Base-by-base conservation (phyloP, 2,888 invertebrate species). In the Dolomedes plantarius region DNA sequence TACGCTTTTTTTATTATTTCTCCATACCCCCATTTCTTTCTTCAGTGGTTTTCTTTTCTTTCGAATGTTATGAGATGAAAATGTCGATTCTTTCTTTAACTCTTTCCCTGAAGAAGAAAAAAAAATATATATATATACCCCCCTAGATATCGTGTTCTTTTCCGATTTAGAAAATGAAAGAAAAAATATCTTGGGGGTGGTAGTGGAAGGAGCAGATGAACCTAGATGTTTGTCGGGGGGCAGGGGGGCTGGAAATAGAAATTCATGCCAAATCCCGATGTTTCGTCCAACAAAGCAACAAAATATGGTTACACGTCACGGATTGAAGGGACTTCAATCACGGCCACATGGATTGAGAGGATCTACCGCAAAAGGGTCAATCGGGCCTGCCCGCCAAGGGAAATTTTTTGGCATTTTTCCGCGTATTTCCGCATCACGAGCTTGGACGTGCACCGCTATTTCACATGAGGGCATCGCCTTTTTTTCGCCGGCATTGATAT, bases 41-140 rank as follows among this genome's bases (percentile, higher is more conserved):
- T 32, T 27, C 27, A 28, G 74, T 64, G 69, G 68, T 73, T 82
- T 68, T 72, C 71, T 85, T 73, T 85, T 77, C 77, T 67, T 80
- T 77, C 64, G 67, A 68, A 77, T 85, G 83, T 77, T 85, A 85
- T 85, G 83, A 85, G 83, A 85, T 85, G 83, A 85, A 85, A 85
- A 85, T 85, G 77, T 77, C 77, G 83, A 73, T 85, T 76, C 83
- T 77, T 85, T 85, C 83, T 85, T 85, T 85, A 85, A 85, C 83
- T 85, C 83, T 78, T 69, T 72, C 69, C 46, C 36, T 7, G 46
- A 50, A 67, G n/a, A 50, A 11, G 29, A 9, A 23, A 64, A 67
- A n/a, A 13, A 9, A 11, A 27, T n/a, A 16, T 28, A 72, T 76
- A 76, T 64, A 71, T 36, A 28, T 9, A 16, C 7, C n/a, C 19